These are phyloP conservation scores for Neomonachus schauinslandi DNA, from an alignment of 2,113 vertebrate species.

Conservation along the genomic window DNA sequence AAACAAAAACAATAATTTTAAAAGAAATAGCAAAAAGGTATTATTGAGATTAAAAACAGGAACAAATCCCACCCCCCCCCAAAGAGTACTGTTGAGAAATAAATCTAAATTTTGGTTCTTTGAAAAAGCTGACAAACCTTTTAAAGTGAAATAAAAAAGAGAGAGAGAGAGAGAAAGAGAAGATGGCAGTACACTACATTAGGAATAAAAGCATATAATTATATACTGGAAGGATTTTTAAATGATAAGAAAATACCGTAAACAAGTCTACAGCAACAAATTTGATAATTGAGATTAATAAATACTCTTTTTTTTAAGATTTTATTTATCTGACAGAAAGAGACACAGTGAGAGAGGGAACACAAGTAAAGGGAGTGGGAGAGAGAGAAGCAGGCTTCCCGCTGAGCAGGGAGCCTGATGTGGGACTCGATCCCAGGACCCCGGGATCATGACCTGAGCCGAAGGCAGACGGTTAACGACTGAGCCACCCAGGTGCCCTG, in stretches of 20 bases:
- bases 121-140: background rate
- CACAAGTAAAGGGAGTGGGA: no score
- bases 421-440: no score
- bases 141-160: background rate
- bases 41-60: constrained; percentile 24
- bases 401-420: no score
- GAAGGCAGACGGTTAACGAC: no score
- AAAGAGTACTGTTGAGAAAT: background rate
- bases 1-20: constrained; percentile 40
- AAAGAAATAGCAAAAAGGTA: background rate
- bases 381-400: no score
- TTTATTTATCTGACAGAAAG: no score
- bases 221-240: background rate
- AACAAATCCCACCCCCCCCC: background rate
- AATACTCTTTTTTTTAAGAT: background rate
- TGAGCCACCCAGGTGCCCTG: no score
- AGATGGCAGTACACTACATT: background rate
- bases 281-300: constrained; percentile 48
- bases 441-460: no score
- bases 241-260: background rate
- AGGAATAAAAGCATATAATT: constrained; percentile 32
- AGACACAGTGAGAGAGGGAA: no score
- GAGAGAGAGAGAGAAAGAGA: background rate
- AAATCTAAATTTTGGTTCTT: constrained; percentile 36
- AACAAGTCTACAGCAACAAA: background rate